A percentile compares a stretch with the other conserved stretches of the same genome.
phyloP scores from a whole-genome alignment of 2,113 vertebrate species.

The Pangasianodon hypophthalmus region DNA sequence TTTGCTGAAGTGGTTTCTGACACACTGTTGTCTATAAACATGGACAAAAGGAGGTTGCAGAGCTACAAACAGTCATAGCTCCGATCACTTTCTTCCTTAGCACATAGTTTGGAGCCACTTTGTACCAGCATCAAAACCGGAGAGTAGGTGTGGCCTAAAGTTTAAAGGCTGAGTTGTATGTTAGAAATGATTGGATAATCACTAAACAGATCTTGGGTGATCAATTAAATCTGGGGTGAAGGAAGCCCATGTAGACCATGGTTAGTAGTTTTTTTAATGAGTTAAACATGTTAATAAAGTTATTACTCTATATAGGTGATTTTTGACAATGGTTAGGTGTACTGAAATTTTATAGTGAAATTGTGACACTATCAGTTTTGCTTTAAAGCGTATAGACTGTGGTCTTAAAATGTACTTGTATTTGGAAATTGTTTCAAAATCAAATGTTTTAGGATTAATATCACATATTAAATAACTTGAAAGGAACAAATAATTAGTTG shows the following conservation, averaged over 20 bases:
- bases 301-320: neutral
- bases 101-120: neutral
- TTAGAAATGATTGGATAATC: neutral
- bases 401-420: neutral
- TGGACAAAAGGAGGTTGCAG: neutral
- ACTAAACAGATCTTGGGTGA: neutral
- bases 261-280: neutral
- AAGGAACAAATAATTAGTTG: neutral
- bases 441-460: neutral
- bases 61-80: neutral
- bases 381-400: neutral
- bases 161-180: neutral
- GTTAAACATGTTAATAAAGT: neutral
- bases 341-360: neutral
- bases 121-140: neutral
- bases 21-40: neutral
- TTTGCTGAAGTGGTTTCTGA: neutral
- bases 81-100: neutral
- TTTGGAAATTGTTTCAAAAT: neutral
- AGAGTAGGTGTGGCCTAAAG: neutral
- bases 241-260: neutral
- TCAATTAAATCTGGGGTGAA: neutral
- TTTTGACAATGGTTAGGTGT: neutral
- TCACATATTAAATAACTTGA: neutral
- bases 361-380: neutral